phyloP scores from a whole-genome alignment of 2,113 vertebrate genomes.

The Ciconia stormi region DNA sequence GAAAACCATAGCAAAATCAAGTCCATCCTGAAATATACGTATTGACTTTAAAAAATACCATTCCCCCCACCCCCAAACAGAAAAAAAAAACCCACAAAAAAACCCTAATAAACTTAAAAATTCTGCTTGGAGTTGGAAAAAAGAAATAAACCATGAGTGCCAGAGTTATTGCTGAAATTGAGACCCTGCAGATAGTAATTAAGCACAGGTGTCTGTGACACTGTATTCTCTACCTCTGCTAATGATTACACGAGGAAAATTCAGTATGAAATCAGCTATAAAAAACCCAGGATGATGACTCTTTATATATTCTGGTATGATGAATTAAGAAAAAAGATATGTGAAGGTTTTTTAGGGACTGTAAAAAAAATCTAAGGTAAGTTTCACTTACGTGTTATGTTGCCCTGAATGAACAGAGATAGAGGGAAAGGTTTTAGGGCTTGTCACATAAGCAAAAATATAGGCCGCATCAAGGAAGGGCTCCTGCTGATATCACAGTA shows the following conservation, averaged over 20 bases:
- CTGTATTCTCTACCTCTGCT: not conserved
- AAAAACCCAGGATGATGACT: not conserved
- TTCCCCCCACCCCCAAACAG: accelerated
- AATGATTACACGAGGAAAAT: not conserved
- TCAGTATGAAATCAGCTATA: not conserved
- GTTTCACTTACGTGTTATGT: not conserved
- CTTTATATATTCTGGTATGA: not conserved
- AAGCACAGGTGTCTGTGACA: not conserved
- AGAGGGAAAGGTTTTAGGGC: not conserved
- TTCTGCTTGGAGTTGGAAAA: not conserved
- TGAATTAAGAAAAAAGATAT: not conserved
- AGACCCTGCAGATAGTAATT: not conserved
- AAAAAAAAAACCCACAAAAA: not conserved
- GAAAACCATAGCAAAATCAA: not conserved
- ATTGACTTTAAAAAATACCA: not conserved
- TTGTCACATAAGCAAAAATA: not conserved
- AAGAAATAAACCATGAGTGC: not conserved
- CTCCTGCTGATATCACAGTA: not conserved
- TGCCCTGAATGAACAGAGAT: not conserved
- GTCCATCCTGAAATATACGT: not conserved
- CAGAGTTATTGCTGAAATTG: not conserved
- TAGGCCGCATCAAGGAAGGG: not conserved
- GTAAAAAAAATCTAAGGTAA: not conserved
- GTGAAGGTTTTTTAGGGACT: not conserved
- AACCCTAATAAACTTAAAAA: not conserved